These are phyloP conservation scores for Xestia sexstrigata DNA, from an alignment of 2,888 invertebrate genomes.

Conservation along the genomic window DNA sequence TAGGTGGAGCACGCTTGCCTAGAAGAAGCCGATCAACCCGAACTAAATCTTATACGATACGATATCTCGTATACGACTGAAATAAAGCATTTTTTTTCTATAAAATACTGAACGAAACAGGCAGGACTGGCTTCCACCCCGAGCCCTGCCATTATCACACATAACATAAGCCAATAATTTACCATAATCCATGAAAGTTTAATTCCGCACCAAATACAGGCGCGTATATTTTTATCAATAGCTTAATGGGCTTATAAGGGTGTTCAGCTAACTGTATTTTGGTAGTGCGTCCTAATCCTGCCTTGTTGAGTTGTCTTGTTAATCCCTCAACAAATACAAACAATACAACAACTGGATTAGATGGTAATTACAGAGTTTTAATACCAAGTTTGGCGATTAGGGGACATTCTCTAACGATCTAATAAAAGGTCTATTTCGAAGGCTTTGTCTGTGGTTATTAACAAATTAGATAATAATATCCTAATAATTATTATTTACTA, in stretches of 20 bases:
- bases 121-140: too few relatives aligned
- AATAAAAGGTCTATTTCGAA: constrained; percentile 13
- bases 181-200: constrained; percentile 1
- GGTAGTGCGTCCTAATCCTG: constrained; percentile 24
- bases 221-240: constrained; percentile 8
- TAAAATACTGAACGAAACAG: not conserved
- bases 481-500: too few relatives aligned
- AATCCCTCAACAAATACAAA: constrained; percentile 37
- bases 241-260: constrained; percentile 19
- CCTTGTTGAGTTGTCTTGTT: constrained; percentile 23
- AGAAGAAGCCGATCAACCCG: not conserved
- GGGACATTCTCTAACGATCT: not conserved
- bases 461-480: not conserved
- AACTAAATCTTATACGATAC: not conserved
- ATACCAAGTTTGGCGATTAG: constrained; percentile 16
- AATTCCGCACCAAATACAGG: constrained; percentile 3
- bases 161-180: not conserved
- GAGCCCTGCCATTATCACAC: not conserved
- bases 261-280: not conserved
- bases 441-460: not conserved
- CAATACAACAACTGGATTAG: constrained; percentile 27
- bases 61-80: not conserved
- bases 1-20: not conserved
- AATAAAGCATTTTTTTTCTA: not conserved
- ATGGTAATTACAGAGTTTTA: constrained; percentile 17